Percentiles rank a stretch among this genome's conserved stretches.
Conservation (phyloP, 2,797 vertebrate genomes). For the Enteromius afrohamiltoni region DNA sequence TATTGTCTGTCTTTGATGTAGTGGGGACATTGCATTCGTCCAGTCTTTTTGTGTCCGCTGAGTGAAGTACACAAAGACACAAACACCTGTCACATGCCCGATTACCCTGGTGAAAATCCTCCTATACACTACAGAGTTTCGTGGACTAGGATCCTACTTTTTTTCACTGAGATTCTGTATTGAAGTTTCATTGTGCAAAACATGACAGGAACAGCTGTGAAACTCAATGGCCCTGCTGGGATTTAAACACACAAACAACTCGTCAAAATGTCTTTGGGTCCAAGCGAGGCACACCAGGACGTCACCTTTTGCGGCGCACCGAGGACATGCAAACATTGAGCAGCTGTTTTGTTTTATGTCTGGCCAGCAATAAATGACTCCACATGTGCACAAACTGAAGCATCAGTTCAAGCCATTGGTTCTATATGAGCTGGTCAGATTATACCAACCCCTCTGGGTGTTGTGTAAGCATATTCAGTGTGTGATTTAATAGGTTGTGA, state of each 20-base stretch:
- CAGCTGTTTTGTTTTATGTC: slow-evolving; percentile 78
- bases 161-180: slow-evolving; percentile 54
- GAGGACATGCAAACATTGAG: slow-evolving; percentile 77
- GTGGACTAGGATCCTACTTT: slow-evolving; percentile 44
- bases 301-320: slow-evolving; percentile 66
- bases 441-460: background rate
- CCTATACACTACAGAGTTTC: slow-evolving; percentile 54
- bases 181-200: slow-evolving; percentile 65
- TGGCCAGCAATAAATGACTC: slow-evolving; percentile 49
- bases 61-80: slow-evolving; percentile 44
- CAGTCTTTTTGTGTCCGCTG: slow-evolving; percentile 45
- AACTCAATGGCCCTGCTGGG: slow-evolving; percentile 71
- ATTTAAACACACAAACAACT: slow-evolving; percentile 81
- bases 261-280: slow-evolving; percentile 67
- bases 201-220: slow-evolving; percentile 77
- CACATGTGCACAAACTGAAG: slow-evolving; percentile 30
- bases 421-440: background rate
- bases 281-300: slow-evolving; percentile 72
- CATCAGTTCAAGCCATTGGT: slow-evolving; percentile 16
- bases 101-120: slow-evolving; percentile 42
- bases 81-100: slow-evolving; percentile 62
- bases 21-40: slow-evolving; percentile 54
- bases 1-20: slow-evolving; percentile 58
- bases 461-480: background rate
- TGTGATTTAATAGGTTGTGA: background rate